Percentiles rank a stretch among this genome's conserved stretches.
Conservation (phyloP, 2,113 vertebrate species). For the Mellivora capensis region DNA sequence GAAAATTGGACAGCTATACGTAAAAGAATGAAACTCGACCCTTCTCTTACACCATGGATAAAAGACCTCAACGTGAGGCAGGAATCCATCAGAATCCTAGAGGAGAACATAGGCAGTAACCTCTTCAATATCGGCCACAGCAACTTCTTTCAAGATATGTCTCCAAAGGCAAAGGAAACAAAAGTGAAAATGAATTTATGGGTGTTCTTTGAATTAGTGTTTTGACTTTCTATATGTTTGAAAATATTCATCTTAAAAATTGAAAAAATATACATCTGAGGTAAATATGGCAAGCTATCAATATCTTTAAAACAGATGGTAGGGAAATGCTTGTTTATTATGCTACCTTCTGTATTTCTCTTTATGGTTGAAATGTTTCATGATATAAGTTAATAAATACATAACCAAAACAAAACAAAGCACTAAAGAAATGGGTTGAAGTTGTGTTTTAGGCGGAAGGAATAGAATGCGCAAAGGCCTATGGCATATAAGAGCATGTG, state of each 20-base stretch:
- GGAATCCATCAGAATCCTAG: too few species aligned
- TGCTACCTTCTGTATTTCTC: constrained; percentile 25
- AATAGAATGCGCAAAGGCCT: background rate
- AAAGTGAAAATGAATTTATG: background rate
- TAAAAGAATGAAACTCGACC: too few species aligned
- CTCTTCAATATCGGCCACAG: too few species aligned
- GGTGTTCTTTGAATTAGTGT: background rate
- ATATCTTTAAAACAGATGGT: constrained; percentile 59
- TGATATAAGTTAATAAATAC: constrained; percentile 8
- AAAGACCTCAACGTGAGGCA: too few species aligned
- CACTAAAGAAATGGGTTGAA: background rate
- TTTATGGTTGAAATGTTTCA: constrained; percentile 40
- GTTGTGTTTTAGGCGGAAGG: background rate
- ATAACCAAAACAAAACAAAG: constrained; percentile 39
- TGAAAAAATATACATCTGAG: constrained; percentile 24
- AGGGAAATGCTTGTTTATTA: constrained; percentile 36
- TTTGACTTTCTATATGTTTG: background rate
- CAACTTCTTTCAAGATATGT: too few species aligned
- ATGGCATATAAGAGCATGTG: background rate
- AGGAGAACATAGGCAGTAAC: too few species aligned
- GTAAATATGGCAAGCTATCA: constrained; percentile 48
- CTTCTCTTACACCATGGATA: too few species aligned
- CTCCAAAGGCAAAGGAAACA: too few species aligned
- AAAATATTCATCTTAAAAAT: constrained; percentile 26
- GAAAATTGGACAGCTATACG: too few species aligned